Conservation (phyloP, 2,113 vertebrate genomes). For the Ploceus nigricollis region DNA sequence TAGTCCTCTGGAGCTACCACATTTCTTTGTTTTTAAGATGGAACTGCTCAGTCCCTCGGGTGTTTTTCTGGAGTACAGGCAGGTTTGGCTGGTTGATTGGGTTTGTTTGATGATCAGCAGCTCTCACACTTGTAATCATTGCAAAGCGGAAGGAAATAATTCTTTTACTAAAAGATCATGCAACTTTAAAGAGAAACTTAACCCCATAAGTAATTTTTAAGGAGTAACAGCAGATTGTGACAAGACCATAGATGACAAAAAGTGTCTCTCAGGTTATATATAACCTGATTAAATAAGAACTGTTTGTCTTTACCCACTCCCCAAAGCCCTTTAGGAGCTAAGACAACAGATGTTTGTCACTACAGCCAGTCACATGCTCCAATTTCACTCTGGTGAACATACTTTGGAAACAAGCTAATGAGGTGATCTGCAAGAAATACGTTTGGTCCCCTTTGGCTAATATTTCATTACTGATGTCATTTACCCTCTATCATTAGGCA, state of each 20-base stretch:
- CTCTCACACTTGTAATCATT: slow-evolving; percentile 1
- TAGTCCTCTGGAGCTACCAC: not conserved
- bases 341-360: slow-evolving; percentile 82
- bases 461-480: slow-evolving; percentile 75
- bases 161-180: slow-evolving; percentile 32
- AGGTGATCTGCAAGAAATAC: slow-evolving; percentile 64
- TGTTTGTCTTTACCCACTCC: slow-evolving; percentile 62
- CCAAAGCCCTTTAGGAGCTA: slow-evolving; percentile 72
- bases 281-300: slow-evolving; percentile 58
- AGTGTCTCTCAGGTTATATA: slow-evolving; percentile 56
- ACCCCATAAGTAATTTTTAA: slow-evolving; percentile 52
- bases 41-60: not conserved
- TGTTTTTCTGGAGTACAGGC: not conserved
- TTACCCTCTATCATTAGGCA: slow-evolving; percentile 75
- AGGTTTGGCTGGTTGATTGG: not conserved
- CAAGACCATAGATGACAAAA: slow-evolving; percentile 32
- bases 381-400: slow-evolving; percentile 46
- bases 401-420: slow-evolving; percentile 66
- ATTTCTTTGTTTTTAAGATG: not conserved
- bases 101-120: not conserved
- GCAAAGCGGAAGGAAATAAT: slow-evolving; percentile 55
- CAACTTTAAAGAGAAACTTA: slow-evolving; percentile 37
- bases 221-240: slow-evolving; percentile 16
- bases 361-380: slow-evolving; percentile 59
- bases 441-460: slow-evolving; percentile 70